Conservation (phyloP, 2,113 vertebrate genomes). For the Pyrgilauda ruficollis region DNA sequence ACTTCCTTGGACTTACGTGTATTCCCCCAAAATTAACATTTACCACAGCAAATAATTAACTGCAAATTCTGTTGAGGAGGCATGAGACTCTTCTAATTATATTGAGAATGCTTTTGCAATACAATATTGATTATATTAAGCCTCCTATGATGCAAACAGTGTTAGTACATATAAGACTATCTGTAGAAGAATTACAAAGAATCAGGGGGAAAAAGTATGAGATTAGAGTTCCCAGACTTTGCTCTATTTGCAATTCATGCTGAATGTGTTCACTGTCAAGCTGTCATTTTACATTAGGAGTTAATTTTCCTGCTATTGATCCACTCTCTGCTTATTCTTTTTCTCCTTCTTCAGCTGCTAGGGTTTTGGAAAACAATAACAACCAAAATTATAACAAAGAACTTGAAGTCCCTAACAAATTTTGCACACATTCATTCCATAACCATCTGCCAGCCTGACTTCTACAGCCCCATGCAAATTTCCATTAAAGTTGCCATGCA, state of each 20-base stretch:
- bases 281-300: conserved; percentile 47
- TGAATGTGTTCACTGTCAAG: background rate
- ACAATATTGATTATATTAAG: background rate
- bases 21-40: background rate
- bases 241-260: conserved; percentile 27
- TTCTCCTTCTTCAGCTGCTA: conserved; percentile 8
- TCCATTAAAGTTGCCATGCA: background rate
- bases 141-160: background rate
- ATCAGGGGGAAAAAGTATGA: background rate
- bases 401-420: background rate
- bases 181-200: background rate
- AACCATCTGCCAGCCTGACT: background rate
- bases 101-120: background rate
- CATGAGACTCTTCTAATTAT: background rate
- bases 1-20: background rate
- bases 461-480: background rate
- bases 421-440: background rate
- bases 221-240: background rate
- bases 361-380: background rate
- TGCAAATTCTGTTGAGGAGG: background rate
- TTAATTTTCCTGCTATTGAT: conserved; percentile 37
- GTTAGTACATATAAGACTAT: background rate
- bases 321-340: conserved; percentile 10
- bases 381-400: background rate
- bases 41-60: background rate